Evolutionary conservation across 2,888 invertebrate species (phyloP).

Genomic region (Phytoseiulus persimilis): DNA sequence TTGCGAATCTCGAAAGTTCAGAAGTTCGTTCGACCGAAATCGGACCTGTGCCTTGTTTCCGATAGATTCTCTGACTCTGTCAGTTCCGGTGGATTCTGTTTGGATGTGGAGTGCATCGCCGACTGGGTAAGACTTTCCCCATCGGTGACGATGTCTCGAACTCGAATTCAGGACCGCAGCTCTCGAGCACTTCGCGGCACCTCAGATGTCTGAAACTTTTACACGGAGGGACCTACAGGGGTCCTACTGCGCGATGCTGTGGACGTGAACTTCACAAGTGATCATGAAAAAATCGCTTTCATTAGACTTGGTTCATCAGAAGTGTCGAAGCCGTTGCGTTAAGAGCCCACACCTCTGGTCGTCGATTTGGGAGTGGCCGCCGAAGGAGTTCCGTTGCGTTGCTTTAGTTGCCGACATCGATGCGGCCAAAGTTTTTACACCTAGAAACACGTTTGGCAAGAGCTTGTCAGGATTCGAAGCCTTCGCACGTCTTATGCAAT

Average conservation of each 20-base stretch:
- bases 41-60: too few relatives aligned
- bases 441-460: not conserved
- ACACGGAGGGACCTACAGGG: not conserved
- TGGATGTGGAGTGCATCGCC: too few relatives aligned
- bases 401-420: not conserved
- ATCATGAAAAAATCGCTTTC: not conserved
- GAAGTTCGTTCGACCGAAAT: too few relatives aligned
- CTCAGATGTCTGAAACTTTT: too few relatives aligned
- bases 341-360: not conserved
- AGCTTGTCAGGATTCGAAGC: not conserved
- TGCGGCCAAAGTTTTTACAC: not conserved
- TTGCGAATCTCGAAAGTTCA: too few relatives aligned
- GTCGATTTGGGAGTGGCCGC: not conserved
- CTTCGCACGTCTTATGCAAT: not conserved
- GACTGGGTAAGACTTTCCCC: too few relatives aligned
- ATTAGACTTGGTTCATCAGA: not conserved
- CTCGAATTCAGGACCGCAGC: too few relatives aligned
- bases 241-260: not conserved
- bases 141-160: too few relatives aligned
- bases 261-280: not conserved
- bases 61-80: too few relatives aligned
- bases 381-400: not conserved
- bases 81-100: too few relatives aligned
- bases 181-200: too few relatives aligned
- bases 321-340: not conserved